phyloP scores from a whole-genome alignment of 1,140 invertebrate genomes.

The Drosophila eugracilis region DNA sequence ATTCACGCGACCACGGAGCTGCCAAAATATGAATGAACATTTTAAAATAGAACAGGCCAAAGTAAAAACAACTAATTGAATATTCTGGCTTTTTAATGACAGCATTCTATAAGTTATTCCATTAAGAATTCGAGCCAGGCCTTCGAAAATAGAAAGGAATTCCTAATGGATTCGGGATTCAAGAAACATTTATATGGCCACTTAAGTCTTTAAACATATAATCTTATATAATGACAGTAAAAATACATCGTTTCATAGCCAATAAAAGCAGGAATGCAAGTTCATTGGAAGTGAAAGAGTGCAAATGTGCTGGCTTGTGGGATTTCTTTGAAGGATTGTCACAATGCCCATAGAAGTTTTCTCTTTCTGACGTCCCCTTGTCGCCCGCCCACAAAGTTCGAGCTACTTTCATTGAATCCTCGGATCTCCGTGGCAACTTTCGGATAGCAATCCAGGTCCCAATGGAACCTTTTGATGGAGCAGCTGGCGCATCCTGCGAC shows the following conservation, averaged over 20 bases:
- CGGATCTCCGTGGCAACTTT: conserved; percentile 48
- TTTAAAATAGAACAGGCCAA: conserved; percentile 13
- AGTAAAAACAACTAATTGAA: conserved; percentile 17
- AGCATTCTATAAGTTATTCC: neutral
- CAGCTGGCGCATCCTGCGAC: conserved; percentile 40
- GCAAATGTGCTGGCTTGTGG: conserved; percentile 4
- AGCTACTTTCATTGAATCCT: conserved; percentile 19
- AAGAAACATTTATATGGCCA: neutral
- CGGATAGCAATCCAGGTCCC: conserved; percentile 17
- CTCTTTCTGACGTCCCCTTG: conserved; percentile 10
- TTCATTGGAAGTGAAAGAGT: conserved; percentile 1
- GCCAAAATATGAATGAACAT: conserved; percentile 14
- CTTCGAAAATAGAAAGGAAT: conserved; percentile 9
- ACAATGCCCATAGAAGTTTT: conserved; percentile 22
- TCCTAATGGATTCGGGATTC: conserved; percentile 2
- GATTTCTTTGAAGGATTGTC: conserved; percentile 9
- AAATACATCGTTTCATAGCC: neutral
- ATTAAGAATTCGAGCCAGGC: conserved; percentile 4
- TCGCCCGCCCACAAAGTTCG: conserved; percentile 23
- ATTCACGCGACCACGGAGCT: conserved; percentile 5
- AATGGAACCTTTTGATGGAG: conserved; percentile 30
- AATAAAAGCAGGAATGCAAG: conserved; percentile 39
- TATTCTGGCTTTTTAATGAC: conserved; percentile 18
- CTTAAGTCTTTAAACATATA: too few species aligned
- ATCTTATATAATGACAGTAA: conserved; percentile 9